Base-by-base conservation (phyloP, 53 echinoderm and acorn worm genomes). In the Zoroaster sp. region DNA sequence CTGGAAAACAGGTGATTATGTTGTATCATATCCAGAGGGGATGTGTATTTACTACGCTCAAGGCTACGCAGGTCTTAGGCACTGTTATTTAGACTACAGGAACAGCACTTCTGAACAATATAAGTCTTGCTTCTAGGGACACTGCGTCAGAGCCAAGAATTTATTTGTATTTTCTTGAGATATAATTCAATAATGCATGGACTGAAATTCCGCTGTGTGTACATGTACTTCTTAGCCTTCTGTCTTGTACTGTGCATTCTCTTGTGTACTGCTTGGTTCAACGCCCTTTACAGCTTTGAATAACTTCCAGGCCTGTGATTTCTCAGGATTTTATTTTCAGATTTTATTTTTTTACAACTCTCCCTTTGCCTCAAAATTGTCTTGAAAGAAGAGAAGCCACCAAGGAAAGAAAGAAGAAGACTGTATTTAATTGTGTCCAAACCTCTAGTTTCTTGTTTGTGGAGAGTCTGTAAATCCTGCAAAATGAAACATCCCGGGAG, bases 1-100 rank as follows among this genome's bases (percentile, higher is more conserved):
- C 32, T 35, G 1, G 70, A 32, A 85, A 71, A 85, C 85, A 85
- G 85, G 85, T 85, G 85, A 71, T 71, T 51, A 85, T 69, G 69
- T 70, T 66, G 70, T 85, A 49, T 14, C 25, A 31, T 40, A 9
- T 42, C 39, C 36, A 74, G 39, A 38, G 36, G 36, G n/a, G 5
- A 18, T 5, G 74, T 63, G 46, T 46, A 17, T 45, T 46, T 18
- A 47, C 6, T 5, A 46, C 49, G 47, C 76, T 42, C 49, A 49
- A 4, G 76, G 76, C 49, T 76, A 33, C 17, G 76, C 76, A 75
- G 75, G 75, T 75, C 44, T 75, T 44, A 36, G 44, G 45, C 25
- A 31, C 75, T 25, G 75, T 44, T n/a, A 76, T 30, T 30, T 45
- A 17, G 76, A 76, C 32, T 41, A 12, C 76, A 76, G 76, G 46